Evolutionary conservation across 2,888 invertebrate genomes (phyloP), one percentile per base, ranked within the genome.

Genomic region (Choreutis nemorana): DNA sequence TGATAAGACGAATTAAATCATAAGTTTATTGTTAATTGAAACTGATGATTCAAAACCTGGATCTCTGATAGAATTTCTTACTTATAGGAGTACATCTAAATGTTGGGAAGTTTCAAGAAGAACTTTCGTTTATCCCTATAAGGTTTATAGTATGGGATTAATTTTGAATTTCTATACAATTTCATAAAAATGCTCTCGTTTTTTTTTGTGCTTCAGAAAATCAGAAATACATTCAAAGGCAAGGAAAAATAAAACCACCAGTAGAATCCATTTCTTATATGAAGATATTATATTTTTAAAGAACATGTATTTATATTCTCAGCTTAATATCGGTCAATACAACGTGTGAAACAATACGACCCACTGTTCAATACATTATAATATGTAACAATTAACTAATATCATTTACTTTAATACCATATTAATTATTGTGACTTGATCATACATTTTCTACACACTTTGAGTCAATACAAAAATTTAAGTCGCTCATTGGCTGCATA

Each of bases 211-310:
- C n/a, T n/a, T n/a, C n/a, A n/a, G n/a, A n/a, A n/a, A n/a, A n/a
- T n/a, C n/a, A n/a, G n/a, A n/a, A n/a, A n/a, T n/a, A n/a, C n/a
- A n/a, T n/a, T n/a, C n/a, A n/a, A n/a, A n/a, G 54, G 28, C 21
- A 23, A 15, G 26, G 23, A 22, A 10, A 46, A 34, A 44, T 36
- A 34, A 45, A 49, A 49, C 45, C 42, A 42, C 37, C 28, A 26
- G 32, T 33, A 40, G n/a, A n/a, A n/a, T n/a, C 35, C 39, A 41
- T 56, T 51, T 38, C 35, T 49, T 73, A 73, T 73, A 77, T 75
- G 72, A 77, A 78, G 78, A 68, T 73, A 78, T 70, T 75, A 77
- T 78, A 78, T 77, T 75, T 72, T 70, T 65, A 73, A 73, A 75
- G 77, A 77, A 77, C 78, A 75, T 72, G 62, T 77, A 70, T 58